phyloP scores from a whole-genome alignment of 2,113 vertebrate genomes.

The Pollachius pollachius region DNA sequence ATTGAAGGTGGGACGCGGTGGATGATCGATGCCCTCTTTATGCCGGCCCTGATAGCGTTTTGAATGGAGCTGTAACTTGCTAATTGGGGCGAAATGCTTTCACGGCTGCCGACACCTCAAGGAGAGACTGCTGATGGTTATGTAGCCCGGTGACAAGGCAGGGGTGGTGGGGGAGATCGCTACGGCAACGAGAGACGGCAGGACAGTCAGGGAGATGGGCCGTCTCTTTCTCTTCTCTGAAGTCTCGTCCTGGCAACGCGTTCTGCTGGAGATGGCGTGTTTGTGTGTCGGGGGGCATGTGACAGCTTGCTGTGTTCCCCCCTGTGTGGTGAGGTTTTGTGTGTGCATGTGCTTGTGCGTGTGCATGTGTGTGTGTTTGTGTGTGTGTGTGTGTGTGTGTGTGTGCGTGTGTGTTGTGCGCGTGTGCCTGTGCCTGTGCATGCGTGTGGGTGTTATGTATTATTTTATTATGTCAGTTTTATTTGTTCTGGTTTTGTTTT shows the following conservation, averaged over 20 bases:
- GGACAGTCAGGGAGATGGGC: slow-evolving; percentile 47
- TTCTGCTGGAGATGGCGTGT: slow-evolving; percentile 28
- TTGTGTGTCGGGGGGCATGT: slow-evolving; percentile 10
- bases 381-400: too few relatives aligned
- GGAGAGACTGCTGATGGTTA: slow-evolving; percentile 27
- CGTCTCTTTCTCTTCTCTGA: slow-evolving; percentile 29
- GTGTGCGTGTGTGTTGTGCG: too few relatives aligned
- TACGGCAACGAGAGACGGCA: slow-evolving; percentile 32
- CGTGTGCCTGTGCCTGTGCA: slow-evolving; percentile 7
- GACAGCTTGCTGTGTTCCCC: slow-evolving; percentile 4
- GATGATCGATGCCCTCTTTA: slow-evolving; percentile 55
- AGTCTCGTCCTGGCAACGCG: slow-evolving; percentile 33
- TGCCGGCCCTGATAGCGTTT: slow-evolving; percentile 41
- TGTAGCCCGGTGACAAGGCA: slow-evolving; percentile 37
- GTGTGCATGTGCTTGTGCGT: slow-evolving; percentile 8
- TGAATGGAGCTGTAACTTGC: slow-evolving; percentile 44
- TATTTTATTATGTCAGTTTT: slow-evolving; percentile 23
- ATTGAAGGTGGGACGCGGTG: slow-evolving; percentile 45
- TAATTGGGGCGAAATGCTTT: slow-evolving; percentile 60
- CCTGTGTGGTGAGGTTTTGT: slow-evolving; percentile 5
- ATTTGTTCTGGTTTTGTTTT: slow-evolving; percentile 37
- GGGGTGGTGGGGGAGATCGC: slow-evolving; percentile 17
- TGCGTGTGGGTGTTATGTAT: slow-evolving; percentile 10
- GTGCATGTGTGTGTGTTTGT: neutral
- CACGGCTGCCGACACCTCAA: slow-evolving; percentile 43